Percentiles rank a stretch among this genome's conserved stretches.
phyloP scores from a whole-genome alignment of 2,797 vertebrate species.

The Perodicticus potto region DNA sequence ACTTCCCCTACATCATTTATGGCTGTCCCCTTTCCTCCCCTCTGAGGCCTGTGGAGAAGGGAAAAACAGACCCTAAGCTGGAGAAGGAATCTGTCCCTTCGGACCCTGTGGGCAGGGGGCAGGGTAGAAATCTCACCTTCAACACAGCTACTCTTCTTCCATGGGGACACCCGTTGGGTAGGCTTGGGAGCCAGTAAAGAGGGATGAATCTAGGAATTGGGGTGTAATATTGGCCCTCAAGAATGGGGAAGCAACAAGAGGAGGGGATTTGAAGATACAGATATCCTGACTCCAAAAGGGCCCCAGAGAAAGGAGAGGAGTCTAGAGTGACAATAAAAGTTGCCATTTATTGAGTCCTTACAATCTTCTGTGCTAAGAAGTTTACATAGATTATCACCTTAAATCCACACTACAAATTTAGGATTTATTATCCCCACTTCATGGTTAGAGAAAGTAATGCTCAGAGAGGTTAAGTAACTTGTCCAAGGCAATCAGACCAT shows the following conservation, averaged over 20 bases:
- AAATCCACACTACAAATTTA: conserved; percentile 2
- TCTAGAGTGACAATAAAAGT: neutral
- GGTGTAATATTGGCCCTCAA: neutral
- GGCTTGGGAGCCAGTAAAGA: neutral
- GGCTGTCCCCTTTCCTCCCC: conserved; percentile 49
- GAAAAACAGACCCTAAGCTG: conserved; percentile 2
- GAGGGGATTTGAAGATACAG: neutral
- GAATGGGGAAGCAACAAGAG: neutral
- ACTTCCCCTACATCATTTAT: conserved; percentile 65
- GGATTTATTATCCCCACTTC: conserved; percentile 2
- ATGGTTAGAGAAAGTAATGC: conserved; percentile 54
- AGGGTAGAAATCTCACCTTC: neutral
- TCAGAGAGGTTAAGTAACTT: conserved; percentile 58
- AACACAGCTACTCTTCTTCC: too few relatives aligned
- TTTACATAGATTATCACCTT: conserved; percentile 8
- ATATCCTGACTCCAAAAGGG: neutral
- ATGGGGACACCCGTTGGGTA: neutral
- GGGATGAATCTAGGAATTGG: neutral
- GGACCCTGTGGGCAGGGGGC: too few relatives aligned
- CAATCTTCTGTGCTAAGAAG: neutral
- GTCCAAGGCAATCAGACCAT: neutral
- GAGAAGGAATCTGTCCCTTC: neutral
- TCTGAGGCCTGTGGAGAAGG: neutral
- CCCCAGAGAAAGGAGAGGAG: neutral
- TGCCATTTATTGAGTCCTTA: conserved; percentile 18